Base-by-base conservation (phyloP, 2,888 invertebrate genomes). In the Gerris lacustris region DNA sequence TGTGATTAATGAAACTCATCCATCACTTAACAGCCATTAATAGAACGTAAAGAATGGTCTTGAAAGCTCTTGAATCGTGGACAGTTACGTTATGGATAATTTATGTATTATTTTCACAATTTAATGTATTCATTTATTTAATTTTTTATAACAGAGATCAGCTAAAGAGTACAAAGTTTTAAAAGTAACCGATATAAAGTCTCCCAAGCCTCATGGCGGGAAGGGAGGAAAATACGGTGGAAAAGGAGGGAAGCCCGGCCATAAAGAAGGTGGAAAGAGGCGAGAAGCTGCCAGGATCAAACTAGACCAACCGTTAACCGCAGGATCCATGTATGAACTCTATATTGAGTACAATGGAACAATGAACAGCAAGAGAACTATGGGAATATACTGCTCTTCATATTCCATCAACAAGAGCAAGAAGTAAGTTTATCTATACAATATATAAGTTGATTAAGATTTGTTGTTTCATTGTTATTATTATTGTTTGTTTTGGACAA, bases 301-400 rank as follows among this genome's bases (percentile, higher is more conserved):
- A n/a, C 45, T 70, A 45, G 44, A 63, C 6, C 18, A 70, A 64
- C 31, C 72, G 2, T 47, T 72, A n/a, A 17, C 63, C 31, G 43
- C n/a, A n/a, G 72, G 72, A 67, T 18, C 43, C 7, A 31, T 18
- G 11, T 68, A 71, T 17, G 44, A 67, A 4, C 69, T 71, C 11
- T 18, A 17, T 1, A 71, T 74, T 55, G 71, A 64, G n/a, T 74
- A 72, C 69, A 73, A 74, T 64, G 74, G 74, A 4, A 70, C 72
- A 6, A 74, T 74, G 74, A 74, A 74, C 70, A 67, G 69, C 17
- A 63, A 63, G 6, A 72, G 67, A 44, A 63, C 73, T 17, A n/a
- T 63, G 11, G 74, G 74, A 9, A 69, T 74, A 47, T 73, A 70
- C 70, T 74, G 74, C 69, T 18, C 55, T 55, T 66, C 68, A 63